Conservation (phyloP, 2,797 vertebrate species). For the Chrysolophus pictus region DNA sequence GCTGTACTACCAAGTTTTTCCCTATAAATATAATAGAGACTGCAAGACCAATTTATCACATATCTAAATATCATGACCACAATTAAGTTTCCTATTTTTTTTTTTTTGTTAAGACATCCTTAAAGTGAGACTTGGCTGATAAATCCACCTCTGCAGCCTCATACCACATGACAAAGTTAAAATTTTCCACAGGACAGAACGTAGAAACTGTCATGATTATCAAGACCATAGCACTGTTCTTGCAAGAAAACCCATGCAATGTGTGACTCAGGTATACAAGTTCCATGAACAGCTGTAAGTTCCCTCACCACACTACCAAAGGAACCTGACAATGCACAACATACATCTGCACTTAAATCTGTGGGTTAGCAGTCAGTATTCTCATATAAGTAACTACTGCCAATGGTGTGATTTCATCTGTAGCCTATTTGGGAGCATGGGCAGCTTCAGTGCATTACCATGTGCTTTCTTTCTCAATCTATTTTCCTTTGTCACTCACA, state of each 20-base stretch:
- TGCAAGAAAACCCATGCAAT: not conserved
- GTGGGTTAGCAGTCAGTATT: not conserved
- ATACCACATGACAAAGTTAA: not conserved
- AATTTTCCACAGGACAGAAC: not conserved
- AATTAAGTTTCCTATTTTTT: not conserved
- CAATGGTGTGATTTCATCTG: conserved; percentile 20
- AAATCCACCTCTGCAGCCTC: not conserved
- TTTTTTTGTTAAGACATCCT: not conserved
- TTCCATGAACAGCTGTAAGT: not conserved
- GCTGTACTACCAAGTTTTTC: not conserved
- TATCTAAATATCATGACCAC: not conserved
- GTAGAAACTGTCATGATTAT: not conserved
- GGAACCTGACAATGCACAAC: not conserved
- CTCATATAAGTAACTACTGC: not conserved
- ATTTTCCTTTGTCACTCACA: conserved; percentile 20
- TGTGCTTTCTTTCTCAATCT: not conserved
- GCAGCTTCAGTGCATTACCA: conserved; percentile 33
- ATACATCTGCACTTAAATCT: not conserved
- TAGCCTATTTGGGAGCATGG: not conserved
- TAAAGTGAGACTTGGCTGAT: not conserved
- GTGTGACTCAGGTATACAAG: not conserved
- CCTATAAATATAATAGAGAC: not conserved
- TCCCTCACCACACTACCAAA: not conserved
- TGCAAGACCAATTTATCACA: not conserved
- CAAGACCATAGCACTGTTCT: not conserved